Conservation (phyloP, 2,113 vertebrate genomes). For the Megaleporinus macrocephalus region DNA sequence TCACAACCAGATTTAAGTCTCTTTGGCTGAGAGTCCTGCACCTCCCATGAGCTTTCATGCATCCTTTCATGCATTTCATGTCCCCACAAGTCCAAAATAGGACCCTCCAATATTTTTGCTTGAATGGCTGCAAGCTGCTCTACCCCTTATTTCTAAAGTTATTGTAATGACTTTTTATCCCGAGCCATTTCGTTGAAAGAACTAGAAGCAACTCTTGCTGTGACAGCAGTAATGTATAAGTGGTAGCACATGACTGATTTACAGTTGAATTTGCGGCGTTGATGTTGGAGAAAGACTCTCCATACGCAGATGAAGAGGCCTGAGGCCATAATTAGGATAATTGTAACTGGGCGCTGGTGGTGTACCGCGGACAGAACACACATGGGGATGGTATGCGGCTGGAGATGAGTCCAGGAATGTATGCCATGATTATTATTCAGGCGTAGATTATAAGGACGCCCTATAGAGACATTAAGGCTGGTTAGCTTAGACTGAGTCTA, state of each 20-base stretch:
- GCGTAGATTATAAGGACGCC: not conserved
- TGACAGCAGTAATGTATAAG: not conserved
- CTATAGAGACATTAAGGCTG: not conserved
- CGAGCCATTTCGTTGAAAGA: not conserved
- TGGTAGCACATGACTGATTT: not conserved
- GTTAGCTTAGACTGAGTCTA: not conserved
- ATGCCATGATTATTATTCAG: conserved; percentile 12
- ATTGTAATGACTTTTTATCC: too few relatives aligned
- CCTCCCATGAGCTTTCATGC: too few relatives aligned
- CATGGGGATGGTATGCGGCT: not conserved
- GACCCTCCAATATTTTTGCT: too few relatives aligned
- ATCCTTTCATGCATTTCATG: too few relatives aligned
- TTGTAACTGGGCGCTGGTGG: conserved; percentile 8
- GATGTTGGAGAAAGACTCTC: not conserved
- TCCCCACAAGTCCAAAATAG: too few relatives aligned
- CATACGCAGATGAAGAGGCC: not conserved
- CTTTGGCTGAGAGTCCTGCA: too few relatives aligned
- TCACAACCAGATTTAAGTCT: too few relatives aligned
- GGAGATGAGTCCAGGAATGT: not conserved
- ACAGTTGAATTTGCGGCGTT: not conserved
- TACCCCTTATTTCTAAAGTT: too few relatives aligned
- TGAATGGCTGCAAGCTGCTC: too few relatives aligned
- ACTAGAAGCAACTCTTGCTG: not conserved
- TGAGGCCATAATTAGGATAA: conserved; percentile 12
- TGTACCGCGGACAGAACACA: not conserved